phyloP scores from a whole-genome alignment of 2,797 vertebrate species.

The Loris lydekkerianus region DNA sequence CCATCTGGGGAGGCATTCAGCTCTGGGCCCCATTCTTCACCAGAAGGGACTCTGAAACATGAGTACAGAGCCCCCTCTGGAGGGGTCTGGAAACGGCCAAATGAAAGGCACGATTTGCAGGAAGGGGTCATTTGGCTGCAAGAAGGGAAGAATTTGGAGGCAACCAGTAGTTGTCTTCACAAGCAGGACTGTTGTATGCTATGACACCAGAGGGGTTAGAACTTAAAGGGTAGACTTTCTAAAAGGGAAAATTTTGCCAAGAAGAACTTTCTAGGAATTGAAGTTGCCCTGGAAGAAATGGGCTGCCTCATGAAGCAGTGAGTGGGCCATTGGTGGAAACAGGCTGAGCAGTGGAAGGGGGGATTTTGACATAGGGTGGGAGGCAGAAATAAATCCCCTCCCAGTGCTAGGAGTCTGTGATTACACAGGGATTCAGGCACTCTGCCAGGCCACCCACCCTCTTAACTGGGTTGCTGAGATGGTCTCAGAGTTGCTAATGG shows the following conservation, averaged over 20 bases:
- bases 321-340: neutral
- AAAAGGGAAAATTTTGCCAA: constrained; percentile 18
- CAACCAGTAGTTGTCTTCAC: neutral
- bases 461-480: constrained; percentile 69
- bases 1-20: neutral
- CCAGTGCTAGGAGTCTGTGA: constrained; percentile 67
- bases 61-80: neutral
- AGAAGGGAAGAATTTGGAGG: neutral
- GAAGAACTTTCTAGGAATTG: constrained; percentile 61
- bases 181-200: neutral
- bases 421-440: constrained; percentile 60
- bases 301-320: neutral
- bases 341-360: neutral
- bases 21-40: neutral
- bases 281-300: neutral
- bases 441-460: constrained; percentile 83
- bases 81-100: neutral
- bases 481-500: constrained; percentile 75
- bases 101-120: neutral
- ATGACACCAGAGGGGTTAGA: neutral
- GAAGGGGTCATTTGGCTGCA: neutral
- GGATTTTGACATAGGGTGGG: constrained; percentile 53
- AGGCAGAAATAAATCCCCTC: constrained; percentile 46
- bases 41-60: neutral
- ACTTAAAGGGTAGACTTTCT: neutral